Evolutionary conservation across 2,113 vertebrate genomes (phyloP).

Genomic region (Salminus brasiliensis): DNA sequence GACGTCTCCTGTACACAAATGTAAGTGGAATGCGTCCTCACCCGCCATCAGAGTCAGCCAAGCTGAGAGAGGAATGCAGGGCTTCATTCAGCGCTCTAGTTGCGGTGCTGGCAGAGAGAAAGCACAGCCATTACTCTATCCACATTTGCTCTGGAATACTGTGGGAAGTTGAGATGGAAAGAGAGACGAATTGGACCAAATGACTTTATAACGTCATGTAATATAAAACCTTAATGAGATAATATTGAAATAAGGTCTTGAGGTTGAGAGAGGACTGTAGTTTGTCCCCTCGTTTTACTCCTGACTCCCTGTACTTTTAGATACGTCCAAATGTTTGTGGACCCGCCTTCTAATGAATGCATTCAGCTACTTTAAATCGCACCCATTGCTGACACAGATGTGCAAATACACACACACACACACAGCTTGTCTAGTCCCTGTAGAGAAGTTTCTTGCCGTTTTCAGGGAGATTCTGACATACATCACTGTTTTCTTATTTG

Average conservation of each 20-base stretch:
- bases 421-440: too few relatives aligned
- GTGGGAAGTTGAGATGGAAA: background rate
- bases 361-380: too few relatives aligned
- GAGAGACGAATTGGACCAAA: background rate
- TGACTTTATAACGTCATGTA: background rate
- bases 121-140: background rate
- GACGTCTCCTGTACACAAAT: background rate
- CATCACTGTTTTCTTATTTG: too few relatives aligned
- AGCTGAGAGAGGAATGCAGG: background rate
- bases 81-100: slow-evolving; percentile 2
- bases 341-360: too few relatives aligned
- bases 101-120: background rate
- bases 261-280: background rate
- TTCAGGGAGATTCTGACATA: too few relatives aligned
- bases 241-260: background rate
- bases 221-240: background rate
- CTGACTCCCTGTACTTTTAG: too few relatives aligned
- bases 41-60: slow-evolving; percentile 5
- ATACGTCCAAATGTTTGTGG: too few relatives aligned
- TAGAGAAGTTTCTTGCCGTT: too few relatives aligned
- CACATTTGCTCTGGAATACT: background rate
- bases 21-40: background rate
- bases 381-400: too few relatives aligned
- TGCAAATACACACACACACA: too few relatives aligned
- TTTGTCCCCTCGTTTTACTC: background rate